A percentile compares a stretch with the other conserved stretches of the same genome.
These are phyloP conservation scores for Brachyopa scutellaris DNA, from an alignment of 2,888 invertebrate species.

Conservation along the genomic window DNA sequence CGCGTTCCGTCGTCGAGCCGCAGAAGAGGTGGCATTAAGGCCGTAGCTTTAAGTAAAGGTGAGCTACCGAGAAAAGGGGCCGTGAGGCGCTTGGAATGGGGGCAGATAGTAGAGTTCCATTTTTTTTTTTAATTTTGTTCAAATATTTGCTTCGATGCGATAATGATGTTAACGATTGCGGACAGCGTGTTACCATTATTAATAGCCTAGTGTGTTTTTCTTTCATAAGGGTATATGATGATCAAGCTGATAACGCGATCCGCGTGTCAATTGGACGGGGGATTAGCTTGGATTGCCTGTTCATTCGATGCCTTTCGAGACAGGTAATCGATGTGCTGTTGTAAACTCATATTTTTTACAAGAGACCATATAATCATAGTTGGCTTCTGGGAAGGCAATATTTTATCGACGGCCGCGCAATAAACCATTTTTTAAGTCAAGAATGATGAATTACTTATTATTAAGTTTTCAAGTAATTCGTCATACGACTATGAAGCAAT, in stretches of 20 bases:
- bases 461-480: too few species aligned
- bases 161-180: slow-evolving; percentile 58
- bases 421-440: too few species aligned
- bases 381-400: background rate
- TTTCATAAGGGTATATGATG: background rate
- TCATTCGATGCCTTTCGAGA: slow-evolving; percentile 6
- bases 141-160: slow-evolving; percentile 67
- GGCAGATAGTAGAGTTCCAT: slow-evolving; percentile 26
- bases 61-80: background rate
- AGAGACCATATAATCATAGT: background rate
- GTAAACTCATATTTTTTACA: slow-evolving; percentile 8
- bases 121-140: slow-evolving; percentile 22
- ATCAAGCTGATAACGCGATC: slow-evolving; percentile 18
- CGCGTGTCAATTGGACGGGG: slow-evolving; percentile 17
- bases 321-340: slow-evolving; percentile 17
- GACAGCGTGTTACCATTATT: slow-evolving; percentile 62
- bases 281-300: slow-evolving; percentile 11
- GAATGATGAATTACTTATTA: too few species aligned
- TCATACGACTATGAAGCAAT: too few species aligned
- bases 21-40: background rate
- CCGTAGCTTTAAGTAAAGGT: slow-evolving; percentile 5
- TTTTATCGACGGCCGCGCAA: too few species aligned
- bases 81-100: slow-evolving; percentile 15
- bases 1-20: slow-evolving; percentile 4
- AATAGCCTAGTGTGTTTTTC: slow-evolving; percentile 41